phyloP scores from a whole-genome alignment of 2,888 invertebrate genomes.

The Ophion ventricosus region DNA sequence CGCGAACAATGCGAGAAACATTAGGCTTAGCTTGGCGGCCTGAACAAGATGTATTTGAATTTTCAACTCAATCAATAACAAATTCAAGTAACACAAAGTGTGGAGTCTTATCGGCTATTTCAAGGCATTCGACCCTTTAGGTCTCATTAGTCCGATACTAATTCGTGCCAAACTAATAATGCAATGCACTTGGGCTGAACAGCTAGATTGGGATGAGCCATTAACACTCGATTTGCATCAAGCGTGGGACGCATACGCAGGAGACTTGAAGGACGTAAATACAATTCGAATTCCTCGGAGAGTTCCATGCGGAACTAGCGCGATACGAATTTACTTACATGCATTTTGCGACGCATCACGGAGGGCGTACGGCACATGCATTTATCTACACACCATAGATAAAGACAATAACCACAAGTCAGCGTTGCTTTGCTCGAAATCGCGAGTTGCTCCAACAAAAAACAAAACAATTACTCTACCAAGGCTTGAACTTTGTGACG shows the following conservation, averaged over 20 bases:
- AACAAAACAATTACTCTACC: conserved; percentile 52
- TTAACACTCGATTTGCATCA: conserved; percentile 35
- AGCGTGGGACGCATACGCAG: conserved; percentile 19
- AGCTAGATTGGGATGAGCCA: conserved; percentile 53
- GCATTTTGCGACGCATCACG: conserved; percentile 54
- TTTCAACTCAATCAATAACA: too few relatives aligned
- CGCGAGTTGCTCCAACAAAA: conserved; percentile 54
- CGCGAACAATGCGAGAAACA: too few relatives aligned
- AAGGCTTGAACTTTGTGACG: conserved; percentile 57
- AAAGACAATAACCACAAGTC: neutral
- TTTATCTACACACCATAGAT: conserved; percentile 33
- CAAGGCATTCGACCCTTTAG: conserved; percentile 65
- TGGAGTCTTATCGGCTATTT: too few relatives aligned
- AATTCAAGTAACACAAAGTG: too few relatives aligned
- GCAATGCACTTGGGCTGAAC: conserved; percentile 45
- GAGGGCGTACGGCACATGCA: conserved; percentile 57
- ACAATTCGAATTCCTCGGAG: too few relatives aligned
- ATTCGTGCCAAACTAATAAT: conserved; percentile 54
- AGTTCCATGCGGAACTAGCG: neutral
- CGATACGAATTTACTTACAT: conserved; percentile 36
- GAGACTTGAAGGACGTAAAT: conserved; percentile 25
- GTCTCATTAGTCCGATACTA: conserved; percentile 52
- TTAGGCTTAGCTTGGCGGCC: too few relatives aligned
- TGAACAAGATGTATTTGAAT: too few relatives aligned
- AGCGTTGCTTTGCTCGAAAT: conserved; percentile 62